Conservation (phyloP, 1,140 invertebrate species). For the Sarcophaga peregrina region DNA sequence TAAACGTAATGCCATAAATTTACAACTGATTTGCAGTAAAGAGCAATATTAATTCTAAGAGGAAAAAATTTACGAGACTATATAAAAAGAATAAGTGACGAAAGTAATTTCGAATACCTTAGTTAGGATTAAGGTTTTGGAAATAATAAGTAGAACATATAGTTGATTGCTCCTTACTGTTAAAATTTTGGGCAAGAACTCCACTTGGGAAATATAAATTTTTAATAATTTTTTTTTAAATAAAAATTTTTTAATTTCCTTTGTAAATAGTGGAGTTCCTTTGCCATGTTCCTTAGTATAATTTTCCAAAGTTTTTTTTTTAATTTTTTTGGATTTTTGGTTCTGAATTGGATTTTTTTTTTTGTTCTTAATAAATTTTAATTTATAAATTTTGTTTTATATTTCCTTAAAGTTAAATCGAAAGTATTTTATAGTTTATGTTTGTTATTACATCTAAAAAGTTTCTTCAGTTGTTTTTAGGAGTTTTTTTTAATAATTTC, state of each 20-base stretch:
- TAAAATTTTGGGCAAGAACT: neutral
- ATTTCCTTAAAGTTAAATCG: neutral
- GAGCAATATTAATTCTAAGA: slow-evolving; percentile 10
- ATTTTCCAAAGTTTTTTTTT: neutral
- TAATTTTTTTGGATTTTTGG: neutral
- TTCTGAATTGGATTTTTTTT: slow-evolving; percentile 17
- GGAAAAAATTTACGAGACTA: neutral
- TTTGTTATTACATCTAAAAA: slow-evolving; percentile 51
- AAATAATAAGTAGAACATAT: no score
- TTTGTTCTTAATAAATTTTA: slow-evolving; percentile 21
- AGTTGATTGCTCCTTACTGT: slow-evolving; percentile 6
- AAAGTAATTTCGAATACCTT: no score
- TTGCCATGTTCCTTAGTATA: neutral
- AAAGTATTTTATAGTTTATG: slow-evolving; percentile 43
- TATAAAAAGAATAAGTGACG: no score
- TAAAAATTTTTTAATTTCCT: neutral
- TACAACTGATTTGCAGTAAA: slow-evolving; percentile 29
- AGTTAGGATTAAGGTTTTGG: no score
- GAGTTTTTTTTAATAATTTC: slow-evolving; percentile 52
- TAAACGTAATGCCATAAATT: neutral
- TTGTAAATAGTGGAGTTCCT: neutral
- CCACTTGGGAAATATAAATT: no score
- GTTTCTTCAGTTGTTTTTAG: slow-evolving; percentile 64
- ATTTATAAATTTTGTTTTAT: slow-evolving; percentile 24
- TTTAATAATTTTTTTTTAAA: neutral